A percentile compares a stretch with the other conserved stretches of the same genome.
These are phyloP conservation scores for Polyommatus icarus DNA, from an alignment of 2,888 invertebrate species.

Conservation along the genomic window DNA sequence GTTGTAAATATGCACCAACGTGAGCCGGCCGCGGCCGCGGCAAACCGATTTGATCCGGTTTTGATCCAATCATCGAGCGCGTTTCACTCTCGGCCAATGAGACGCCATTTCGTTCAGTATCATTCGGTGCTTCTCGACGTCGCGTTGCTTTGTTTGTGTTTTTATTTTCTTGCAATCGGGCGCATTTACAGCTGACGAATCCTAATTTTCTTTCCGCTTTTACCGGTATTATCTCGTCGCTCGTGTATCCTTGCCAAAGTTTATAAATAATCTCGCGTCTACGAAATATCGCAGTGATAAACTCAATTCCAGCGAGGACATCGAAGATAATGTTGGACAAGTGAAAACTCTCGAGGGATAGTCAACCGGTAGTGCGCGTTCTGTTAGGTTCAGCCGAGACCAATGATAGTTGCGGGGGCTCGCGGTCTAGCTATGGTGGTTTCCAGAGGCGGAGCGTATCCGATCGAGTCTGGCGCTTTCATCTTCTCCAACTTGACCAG, in stretches of 20 bases:
- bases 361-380: conserved; percentile 39
- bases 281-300: conserved; percentile 32
- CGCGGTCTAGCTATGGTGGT: conserved; percentile 72
- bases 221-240: conserved; percentile 52
- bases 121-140: conserved; percentile 52
- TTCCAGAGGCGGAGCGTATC: conserved; percentile 58
- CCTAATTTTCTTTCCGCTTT: conserved; percentile 43
- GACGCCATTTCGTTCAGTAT: conserved; percentile 63
- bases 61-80: conserved; percentile 65
- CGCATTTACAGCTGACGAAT: conserved; percentile 51
- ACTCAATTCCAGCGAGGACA: conserved; percentile 30
- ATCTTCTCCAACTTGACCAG: conserved; percentile 74
- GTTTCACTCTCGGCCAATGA: conserved; percentile 71
- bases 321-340: conserved; percentile 73
- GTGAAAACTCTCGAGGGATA: conserved; percentile 48
- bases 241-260: conserved; percentile 32
- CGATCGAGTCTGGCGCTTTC: conserved; percentile 68
- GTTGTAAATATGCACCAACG: conserved; percentile 61
- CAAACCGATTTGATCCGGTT: conserved; percentile 74
- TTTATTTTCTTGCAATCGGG: conserved; percentile 8
- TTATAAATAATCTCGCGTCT: conserved; percentile 31
- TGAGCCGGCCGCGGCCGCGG: conserved; percentile 69
- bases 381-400: conserved; percentile 49
- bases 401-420: conserved; percentile 70
- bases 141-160: conserved; percentile 44